Conservation (phyloP, 1,140 invertebrate species). For the Sitophilus oryzae region DNA sequence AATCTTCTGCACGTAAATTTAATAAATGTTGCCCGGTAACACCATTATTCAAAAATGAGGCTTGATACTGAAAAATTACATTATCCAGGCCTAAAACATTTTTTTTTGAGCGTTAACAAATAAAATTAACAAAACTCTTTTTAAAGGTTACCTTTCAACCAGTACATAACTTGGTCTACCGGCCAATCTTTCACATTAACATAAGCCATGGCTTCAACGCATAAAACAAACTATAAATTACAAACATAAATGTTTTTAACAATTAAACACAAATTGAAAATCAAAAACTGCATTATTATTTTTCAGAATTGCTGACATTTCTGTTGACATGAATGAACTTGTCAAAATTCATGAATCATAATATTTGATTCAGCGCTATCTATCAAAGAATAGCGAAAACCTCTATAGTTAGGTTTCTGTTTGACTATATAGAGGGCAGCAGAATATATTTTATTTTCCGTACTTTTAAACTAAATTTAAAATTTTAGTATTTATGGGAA, state of each 20-base stretch:
- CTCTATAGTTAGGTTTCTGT: no score
- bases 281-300: background rate
- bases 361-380: no score
- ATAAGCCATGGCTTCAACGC: slow-evolving; percentile 61
- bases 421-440: no score
- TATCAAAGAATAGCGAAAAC: no score
- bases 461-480: no score
- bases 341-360: background rate
- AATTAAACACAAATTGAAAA: background rate
- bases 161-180: slow-evolving; percentile 87
- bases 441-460: no score
- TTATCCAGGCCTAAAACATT: slow-evolving; percentile 68
- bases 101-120: slow-evolving; percentile 7
- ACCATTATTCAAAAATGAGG: slow-evolving; percentile 72
- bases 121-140: background rate
- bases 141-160: slow-evolving; percentile 70
- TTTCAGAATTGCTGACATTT: background rate
- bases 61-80: slow-evolving; percentile 72
- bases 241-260: background rate
- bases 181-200: slow-evolving; percentile 89
- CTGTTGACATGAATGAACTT: background rate
- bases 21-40: slow-evolving; percentile 78
- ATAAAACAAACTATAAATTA: background rate
- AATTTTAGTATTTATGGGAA: no score
- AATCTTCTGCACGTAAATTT: slow-evolving; percentile 75